phyloP scores from a whole-genome alignment of 1,140 invertebrate genomes.

The Phthorimaea operculella region DNA sequence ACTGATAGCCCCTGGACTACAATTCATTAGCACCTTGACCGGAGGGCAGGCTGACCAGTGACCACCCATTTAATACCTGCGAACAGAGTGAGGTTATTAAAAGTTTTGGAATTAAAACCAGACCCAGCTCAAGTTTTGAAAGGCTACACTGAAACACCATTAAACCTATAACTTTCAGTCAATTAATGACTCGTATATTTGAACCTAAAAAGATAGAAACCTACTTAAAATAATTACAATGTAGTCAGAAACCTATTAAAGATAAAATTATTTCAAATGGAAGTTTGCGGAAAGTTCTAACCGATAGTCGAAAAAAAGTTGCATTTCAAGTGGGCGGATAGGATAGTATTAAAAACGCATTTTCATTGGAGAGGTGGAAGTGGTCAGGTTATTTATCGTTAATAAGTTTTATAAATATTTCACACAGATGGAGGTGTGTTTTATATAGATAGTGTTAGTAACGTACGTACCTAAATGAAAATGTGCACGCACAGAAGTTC shows the following conservation, averaged over 20 bases:
- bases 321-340: too few species aligned
- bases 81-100: background rate
- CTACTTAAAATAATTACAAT: too few species aligned
- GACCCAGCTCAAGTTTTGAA: background rate
- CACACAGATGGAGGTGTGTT: too few species aligned
- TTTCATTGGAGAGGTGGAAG: background rate
- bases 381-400: background rate
- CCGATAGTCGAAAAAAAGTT: too few species aligned
- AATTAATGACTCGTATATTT: background rate
- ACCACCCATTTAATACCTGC: slow-evolving; percentile 17
- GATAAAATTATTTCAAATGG: too few species aligned
- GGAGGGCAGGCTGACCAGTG: background rate
- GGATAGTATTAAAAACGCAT: background rate
- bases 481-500: too few species aligned
- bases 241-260: too few species aligned
- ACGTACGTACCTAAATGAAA: too few species aligned
- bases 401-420: too few species aligned
- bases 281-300: too few species aligned
- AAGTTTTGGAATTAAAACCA: slow-evolving; percentile 4
- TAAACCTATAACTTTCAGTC: background rate
- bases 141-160: background rate
- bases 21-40: slow-evolving; percentile 41
- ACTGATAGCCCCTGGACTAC: slow-evolving; percentile 40
- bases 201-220: too few species aligned
- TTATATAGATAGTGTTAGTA: too few species aligned